Evolutionary conservation across 2,797 vertebrate species (phyloP), one percentile per base, ranked within the genome.

Genomic region (Rhinophrynus dorsalis): DNA sequence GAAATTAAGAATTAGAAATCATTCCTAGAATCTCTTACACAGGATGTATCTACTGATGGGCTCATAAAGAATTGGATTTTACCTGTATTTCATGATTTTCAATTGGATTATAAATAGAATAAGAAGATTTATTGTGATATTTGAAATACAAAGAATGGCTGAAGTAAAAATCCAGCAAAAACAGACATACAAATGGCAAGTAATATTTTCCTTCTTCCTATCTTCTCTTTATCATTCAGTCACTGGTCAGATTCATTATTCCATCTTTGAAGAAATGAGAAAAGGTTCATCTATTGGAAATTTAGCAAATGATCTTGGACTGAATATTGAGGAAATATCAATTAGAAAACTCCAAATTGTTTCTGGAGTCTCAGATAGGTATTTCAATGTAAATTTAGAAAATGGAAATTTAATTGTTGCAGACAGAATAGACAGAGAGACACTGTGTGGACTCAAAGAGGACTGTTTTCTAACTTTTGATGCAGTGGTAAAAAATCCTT

Each of bases 371-470:
- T 80, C 69, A 70, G 80, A 42, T 32, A 81, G 80, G 51, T 80
- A 84, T 52, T 81, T 86, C 59, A 66, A 78, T 64, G 45, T 86
- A 44, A 82, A 82, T 65, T 18, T 52, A 12, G 56, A 75, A 26
- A 81, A 64, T 42, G 83, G 85, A 1, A 47, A 81, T 17, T 68
- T 90, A 58, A 79, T 85, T 29, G 83, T 85, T 0, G 75, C 60
- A 1, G 64, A 79, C 35, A 85, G 81, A 64, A 86, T 89, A 76
- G 89, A 90, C 55, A 77, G 86, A 6, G 89, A 90, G 66, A 79
- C 87, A 62, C 81, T 90, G 1, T 91, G 89, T 12, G 82, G 78
- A 13, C 69, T 77, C 26, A 61, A 33, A 1, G 81, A 80, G 0
- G 82, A 82, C 1, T 87, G 80, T 9, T 75, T 52, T 86, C 1